A percentile compares a stretch with the other conserved stretches of the same genome.
Conservation (phyloP, 2,888 invertebrate species). For the Tryphoninae sp. region DNA sequence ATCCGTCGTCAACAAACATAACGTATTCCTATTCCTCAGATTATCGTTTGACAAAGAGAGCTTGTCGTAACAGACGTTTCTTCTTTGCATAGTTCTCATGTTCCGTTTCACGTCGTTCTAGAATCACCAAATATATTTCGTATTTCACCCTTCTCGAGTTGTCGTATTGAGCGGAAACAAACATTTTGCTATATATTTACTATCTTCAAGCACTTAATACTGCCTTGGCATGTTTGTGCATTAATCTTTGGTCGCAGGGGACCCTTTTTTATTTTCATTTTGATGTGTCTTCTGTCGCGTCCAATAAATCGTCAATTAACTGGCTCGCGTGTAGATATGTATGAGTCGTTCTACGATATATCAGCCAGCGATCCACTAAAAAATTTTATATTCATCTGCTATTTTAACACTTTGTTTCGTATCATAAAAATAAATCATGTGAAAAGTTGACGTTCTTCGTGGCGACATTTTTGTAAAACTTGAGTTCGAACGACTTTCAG, state of each 20-base stretch:
- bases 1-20: slow-evolving; percentile 23
- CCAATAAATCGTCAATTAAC: neutral
- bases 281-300: neutral
- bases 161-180: slow-evolving; percentile 75
- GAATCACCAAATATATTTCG: slow-evolving; percentile 35
- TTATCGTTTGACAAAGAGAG: slow-evolving; percentile 6
- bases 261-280: neutral
- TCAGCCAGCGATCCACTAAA: too few species aligned
- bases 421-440: too few species aligned
- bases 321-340: neutral
- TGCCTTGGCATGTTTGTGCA: slow-evolving; percentile 71
- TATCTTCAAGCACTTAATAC: slow-evolving; percentile 75
- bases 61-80: neutral
- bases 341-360: too few species aligned
- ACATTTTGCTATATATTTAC: slow-evolving; percentile 76
- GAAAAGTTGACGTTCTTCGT: too few species aligned
- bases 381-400: too few species aligned
- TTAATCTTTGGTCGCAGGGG: neutral
- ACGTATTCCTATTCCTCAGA: slow-evolving; percentile 19
- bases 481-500: too few species aligned
- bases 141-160: slow-evolving; percentile 9
- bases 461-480: too few species aligned
- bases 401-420: too few species aligned
- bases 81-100: neutral
- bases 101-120: slow-evolving; percentile 1